Evolutionary conservation across 2,113 vertebrate species (phyloP), one percentile per base, ranked within the genome.

Genomic region (Crypturellus undulatus): DNA sequence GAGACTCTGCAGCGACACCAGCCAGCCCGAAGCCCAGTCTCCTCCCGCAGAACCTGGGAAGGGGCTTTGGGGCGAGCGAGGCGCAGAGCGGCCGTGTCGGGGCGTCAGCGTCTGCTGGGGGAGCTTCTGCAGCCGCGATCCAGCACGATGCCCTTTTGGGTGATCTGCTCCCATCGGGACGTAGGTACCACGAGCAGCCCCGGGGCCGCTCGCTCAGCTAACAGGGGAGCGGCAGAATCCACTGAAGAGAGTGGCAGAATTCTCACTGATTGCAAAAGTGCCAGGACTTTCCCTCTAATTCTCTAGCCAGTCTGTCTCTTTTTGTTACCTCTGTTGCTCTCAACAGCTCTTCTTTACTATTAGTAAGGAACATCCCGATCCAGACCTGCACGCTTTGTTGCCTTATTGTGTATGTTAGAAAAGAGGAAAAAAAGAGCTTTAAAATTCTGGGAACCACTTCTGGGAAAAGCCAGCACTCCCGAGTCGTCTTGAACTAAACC

Each of bases 1-100:
- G 70, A 96, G 97, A 94, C 65, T 56, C 94, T 89, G 85, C 91
- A 93, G 79, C 63, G 94, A 94, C 88, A 91, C 63, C 93, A 78
- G 58, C 80, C 95, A 94, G 49, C 65, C 75, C 26, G 30, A 63
- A 10, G 49, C 42, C 28, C 54, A 71, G 26, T 59, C 59, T 43
- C 28, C 93, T 47, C 36, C n/a, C 79, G n/a, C 15, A 40, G 6
- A 43, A 43, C 0, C 0, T 28, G 36, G 51, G 64, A 79, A 78
- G 83, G 22, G 28, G 18, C 32, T 80, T 59, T 42, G 32, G 45
- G 14, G 9, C 38, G 43, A 91, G 64, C 0, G 3, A 71, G 38
- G 78, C 36, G 54, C 38, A 75, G 47, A 67, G 10, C 25, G 69
- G 30, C 12, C 17, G 14, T 16, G 26, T 28, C 15, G 43, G 85